These are phyloP conservation scores for Neria commutata DNA, from an alignment of 2,888 invertebrate species.

Conservation along the genomic window DNA sequence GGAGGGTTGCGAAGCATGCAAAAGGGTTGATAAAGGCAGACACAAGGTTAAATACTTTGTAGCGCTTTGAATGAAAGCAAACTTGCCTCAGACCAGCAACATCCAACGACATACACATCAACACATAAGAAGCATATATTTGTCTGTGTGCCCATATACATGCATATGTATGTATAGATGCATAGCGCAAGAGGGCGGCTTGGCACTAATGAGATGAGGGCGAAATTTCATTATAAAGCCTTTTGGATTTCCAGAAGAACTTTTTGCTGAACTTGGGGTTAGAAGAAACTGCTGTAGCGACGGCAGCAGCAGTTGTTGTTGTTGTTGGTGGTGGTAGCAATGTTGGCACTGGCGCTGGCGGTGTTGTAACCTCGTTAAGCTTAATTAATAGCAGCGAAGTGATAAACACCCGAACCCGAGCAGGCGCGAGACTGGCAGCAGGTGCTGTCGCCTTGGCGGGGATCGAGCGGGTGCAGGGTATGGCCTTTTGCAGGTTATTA, in stretches of 20 bases:
- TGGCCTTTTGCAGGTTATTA: slow-evolving; percentile 40
- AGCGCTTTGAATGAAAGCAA: slow-evolving; percentile 11
- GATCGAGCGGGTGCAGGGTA: not conserved
- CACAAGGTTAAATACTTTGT: slow-evolving; percentile 37
- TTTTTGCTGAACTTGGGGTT: slow-evolving; percentile 13
- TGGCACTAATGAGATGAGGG: slow-evolving; percentile 55
- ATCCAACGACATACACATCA: not conserved
- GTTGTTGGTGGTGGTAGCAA: slow-evolving; percentile 25
- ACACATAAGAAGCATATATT: not conserved
- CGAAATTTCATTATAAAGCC: slow-evolving; percentile 58
- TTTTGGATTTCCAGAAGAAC: slow-evolving; percentile 40
- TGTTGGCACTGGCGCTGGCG: slow-evolving; percentile 42
- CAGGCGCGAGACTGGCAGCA: slow-evolving; percentile 39
- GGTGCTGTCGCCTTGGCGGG: slow-evolving; percentile 18
- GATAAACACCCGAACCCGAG: slow-evolving; percentile 55
- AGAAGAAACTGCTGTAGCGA: slow-evolving; percentile 8
- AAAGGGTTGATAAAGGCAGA: slow-evolving; percentile 13
- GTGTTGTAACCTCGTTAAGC: slow-evolving; percentile 63
- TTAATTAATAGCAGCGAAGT: slow-evolving; percentile 62
- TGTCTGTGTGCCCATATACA: no score
- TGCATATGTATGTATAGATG: no score
- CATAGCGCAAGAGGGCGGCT: not conserved
- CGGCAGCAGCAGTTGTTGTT: slow-evolving; percentile 15
- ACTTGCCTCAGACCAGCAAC: not conserved
- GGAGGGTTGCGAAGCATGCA: slow-evolving; percentile 2